phyloP scores from a whole-genome alignment of 2,888 invertebrate species.

The Leptinotarsa rubiginosa region DNA sequence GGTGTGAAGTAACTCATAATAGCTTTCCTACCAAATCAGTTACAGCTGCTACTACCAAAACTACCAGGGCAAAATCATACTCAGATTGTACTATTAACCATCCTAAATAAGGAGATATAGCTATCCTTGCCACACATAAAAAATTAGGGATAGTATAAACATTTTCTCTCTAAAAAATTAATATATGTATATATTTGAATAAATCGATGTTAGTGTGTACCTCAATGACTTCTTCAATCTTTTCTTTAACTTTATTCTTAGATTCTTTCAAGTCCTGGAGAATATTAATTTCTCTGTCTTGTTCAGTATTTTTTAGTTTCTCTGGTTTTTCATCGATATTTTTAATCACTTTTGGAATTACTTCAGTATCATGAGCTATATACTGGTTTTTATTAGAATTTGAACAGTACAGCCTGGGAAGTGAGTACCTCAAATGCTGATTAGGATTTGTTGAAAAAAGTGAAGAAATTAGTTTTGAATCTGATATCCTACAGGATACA shows the following conservation, averaged over 20 bases:
- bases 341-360: slow-evolving; percentile 53
- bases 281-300: slow-evolving; percentile 73
- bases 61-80: slow-evolving; percentile 82
- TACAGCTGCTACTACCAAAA: slow-evolving; percentile 88
- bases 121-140: slow-evolving; percentile 86
- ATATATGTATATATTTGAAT: neutral
- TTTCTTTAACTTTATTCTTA: slow-evolving; percentile 77
- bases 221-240: slow-evolving; percentile 81
- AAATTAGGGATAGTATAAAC: slow-evolving; percentile 94
- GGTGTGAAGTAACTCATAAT: neutral
- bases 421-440: neutral
- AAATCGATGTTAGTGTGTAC: slow-evolving; percentile 58
- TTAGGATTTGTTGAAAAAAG: neutral
- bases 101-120: slow-evolving; percentile 88
- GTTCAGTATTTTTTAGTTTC: slow-evolving; percentile 72
- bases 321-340: slow-evolving; percentile 71
- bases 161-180: slow-evolving; percentile 78
- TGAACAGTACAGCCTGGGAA: neutral
- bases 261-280: slow-evolving; percentile 80
- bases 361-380: neutral
- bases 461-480: neutral
- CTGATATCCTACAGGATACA: neutral
- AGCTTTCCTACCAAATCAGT: slow-evolving; percentile 83
- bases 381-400: neutral
- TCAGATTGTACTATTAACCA: slow-evolving; percentile 87